These are phyloP conservation scores for Teleogryllus oceanicus DNA, from an alignment of 2,888 invertebrate species.

Conservation along the genomic window DNA sequence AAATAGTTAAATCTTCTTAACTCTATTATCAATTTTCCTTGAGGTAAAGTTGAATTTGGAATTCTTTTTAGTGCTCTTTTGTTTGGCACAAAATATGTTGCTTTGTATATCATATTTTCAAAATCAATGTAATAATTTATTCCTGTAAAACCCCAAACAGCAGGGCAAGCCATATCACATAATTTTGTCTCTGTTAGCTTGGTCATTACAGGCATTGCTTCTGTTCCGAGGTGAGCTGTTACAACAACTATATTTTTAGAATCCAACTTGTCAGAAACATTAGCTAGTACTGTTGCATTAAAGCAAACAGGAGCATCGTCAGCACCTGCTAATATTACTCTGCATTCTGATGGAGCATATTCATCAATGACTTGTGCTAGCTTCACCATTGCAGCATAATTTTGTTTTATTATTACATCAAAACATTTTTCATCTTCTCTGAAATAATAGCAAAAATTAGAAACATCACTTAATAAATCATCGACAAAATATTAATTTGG, in stretches of 20 bases:
- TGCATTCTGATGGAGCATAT: neutral
- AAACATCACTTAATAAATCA: no score
- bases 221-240: neutral
- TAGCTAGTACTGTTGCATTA: neutral
- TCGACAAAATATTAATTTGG: no score
- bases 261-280: neutral
- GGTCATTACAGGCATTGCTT: neutral
- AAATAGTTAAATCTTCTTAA: neutral
- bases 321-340: neutral
- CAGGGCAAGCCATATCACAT: neutral
- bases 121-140: neutral
- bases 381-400: neutral
- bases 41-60: neutral
- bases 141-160: neutral
- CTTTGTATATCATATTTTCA: neutral
- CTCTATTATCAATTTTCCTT: neutral
- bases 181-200: neutral
- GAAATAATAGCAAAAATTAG: neutral
- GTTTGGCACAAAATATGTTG: neutral
- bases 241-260: neutral
- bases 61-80: neutral
- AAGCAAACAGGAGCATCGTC: neutral
- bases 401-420: neutral
- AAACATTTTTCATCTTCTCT: neutral
- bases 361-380: neutral